A percentile compares a stretch with the other conserved stretches of the same genome.
phyloP scores from a whole-genome alignment of 2,888 invertebrate genomes.

The Coremacera marginata region DNA sequence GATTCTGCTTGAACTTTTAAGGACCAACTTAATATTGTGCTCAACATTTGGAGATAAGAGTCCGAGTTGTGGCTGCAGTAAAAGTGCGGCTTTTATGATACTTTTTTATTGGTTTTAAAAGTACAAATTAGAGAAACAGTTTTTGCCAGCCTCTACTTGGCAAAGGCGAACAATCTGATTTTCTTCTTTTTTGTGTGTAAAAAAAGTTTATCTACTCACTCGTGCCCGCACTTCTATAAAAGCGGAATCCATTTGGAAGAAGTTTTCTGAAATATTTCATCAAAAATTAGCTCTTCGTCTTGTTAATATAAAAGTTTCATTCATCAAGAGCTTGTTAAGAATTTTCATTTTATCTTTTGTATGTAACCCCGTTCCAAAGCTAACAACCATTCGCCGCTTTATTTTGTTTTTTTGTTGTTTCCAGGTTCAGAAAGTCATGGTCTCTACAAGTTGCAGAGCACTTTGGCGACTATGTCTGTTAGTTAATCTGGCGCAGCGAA shows the following conservation, averaged over 20 bases:
- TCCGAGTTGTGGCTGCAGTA: neutral
- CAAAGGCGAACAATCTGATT: neutral
- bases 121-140: conserved; percentile 10
- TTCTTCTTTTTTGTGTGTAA: no score
- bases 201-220: no score
- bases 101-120: conserved; percentile 4
- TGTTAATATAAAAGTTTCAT: conserved; percentile 30
- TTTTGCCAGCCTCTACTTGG: neutral
- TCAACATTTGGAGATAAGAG: conserved; percentile 3
- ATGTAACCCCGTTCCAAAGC: neutral
- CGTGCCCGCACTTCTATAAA: no score
- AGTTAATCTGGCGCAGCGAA: neutral
- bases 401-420: neutral
- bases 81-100: conserved; percentile 2
- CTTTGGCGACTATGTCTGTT: neutral
- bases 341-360: conserved; percentile 26
- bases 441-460: neutral
- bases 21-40: neutral
- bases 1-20: neutral
- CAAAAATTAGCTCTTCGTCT: conserved; percentile 22
- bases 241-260: conserved; percentile 1
- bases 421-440: conserved; percentile 10
- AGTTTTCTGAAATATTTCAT: conserved; percentile 16
- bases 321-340: conserved; percentile 34
- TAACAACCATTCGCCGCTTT: no score